phyloP scores from a whole-genome alignment of 2,888 invertebrate species.

The Drosophila koepferae region DNA sequence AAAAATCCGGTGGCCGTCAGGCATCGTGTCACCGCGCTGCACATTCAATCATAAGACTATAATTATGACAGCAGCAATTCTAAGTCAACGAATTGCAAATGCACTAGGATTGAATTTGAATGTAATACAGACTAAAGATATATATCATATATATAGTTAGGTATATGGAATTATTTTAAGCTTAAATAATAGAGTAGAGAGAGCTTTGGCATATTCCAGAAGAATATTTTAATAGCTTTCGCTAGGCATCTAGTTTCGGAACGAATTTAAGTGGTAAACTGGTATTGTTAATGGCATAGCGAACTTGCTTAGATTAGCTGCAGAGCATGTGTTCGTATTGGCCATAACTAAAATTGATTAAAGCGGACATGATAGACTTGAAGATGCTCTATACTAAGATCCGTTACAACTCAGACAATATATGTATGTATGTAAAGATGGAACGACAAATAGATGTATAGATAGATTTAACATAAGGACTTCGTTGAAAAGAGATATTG shows the following conservation, averaged over 20 bases:
- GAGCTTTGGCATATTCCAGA: background rate
- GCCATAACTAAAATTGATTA: background rate
- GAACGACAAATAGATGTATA: background rate
- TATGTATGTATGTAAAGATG: background rate
- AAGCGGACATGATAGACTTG: background rate
- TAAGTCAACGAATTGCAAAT: slow-evolving; percentile 13
- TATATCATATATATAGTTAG: background rate
- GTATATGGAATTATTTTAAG: background rate
- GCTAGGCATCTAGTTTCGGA: background rate
- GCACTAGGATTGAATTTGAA: slow-evolving; percentile 1
- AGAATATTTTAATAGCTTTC: too few relatives aligned
- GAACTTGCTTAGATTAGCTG: slow-evolving; percentile 8
- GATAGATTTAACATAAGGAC: too few relatives aligned
- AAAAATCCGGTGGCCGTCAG: slow-evolving; percentile 35
- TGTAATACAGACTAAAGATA: background rate
- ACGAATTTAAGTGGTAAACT: background rate
- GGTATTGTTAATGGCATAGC: slow-evolving; percentile 11
- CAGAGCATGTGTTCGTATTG: slow-evolving; percentile 9
- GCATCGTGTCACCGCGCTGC: slow-evolving; percentile 31
- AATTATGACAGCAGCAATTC: background rate
- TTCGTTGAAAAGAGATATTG: too few relatives aligned
- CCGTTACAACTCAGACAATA: too few relatives aligned
- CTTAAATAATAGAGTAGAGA: background rate
- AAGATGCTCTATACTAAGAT: background rate
- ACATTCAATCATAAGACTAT: slow-evolving; percentile 22